Evolutionary conservation across 2,113 vertebrate species (phyloP), one percentile per base, ranked within the genome.

Genomic region (Tapirus terrestris): DNA sequence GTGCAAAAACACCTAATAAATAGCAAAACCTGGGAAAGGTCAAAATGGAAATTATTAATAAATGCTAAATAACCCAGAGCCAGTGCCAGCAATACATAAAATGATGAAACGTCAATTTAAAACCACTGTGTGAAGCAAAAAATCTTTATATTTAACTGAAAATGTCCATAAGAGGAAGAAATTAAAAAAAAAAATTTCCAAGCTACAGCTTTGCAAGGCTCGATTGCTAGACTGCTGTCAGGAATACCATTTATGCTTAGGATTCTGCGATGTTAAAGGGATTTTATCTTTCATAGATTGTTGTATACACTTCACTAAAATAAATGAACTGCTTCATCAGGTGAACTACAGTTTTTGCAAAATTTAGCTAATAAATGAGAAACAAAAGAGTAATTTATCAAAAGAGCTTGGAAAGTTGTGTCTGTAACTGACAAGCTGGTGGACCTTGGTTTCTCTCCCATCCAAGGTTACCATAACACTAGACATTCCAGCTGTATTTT

Each of bases 11-110:
- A 95, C 45, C 43, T 97, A 98, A 98, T 97, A 97, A 97, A 97
- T 93, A 97, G 96, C 92, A 96, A 91, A 97, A 94, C 91, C 94
- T 85, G 53, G 65, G 84, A 98, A 98, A 98, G 97, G 97, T 98
- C 95, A 98, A 97, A 95, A 97, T 88, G 87, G 84, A 98, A 98
- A 97, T 96, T 97, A 96, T 96, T 98, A 98, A 97, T 97, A 95
- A 96, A 98, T 96, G 92, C 95, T 98, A 98, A 98, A 96, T 97
- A 98, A 97, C 89, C 89, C 76, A 95, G 72, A 96, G 90, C 72
- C 84, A 84, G 83, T 80, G 80, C 75, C 80, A 89, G 75, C n/a
- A 95, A 97, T 94, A 95, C 31, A 93, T 76, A 95, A 98, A 98
- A 96, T 94, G 96, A 97, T 97, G 88, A 97, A 98, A 96, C 96